Evolutionary conservation across 2,797 vertebrate species (phyloP), one percentile per base, ranked within the genome.

Genomic region (Rhodeus uyekii): DNA sequence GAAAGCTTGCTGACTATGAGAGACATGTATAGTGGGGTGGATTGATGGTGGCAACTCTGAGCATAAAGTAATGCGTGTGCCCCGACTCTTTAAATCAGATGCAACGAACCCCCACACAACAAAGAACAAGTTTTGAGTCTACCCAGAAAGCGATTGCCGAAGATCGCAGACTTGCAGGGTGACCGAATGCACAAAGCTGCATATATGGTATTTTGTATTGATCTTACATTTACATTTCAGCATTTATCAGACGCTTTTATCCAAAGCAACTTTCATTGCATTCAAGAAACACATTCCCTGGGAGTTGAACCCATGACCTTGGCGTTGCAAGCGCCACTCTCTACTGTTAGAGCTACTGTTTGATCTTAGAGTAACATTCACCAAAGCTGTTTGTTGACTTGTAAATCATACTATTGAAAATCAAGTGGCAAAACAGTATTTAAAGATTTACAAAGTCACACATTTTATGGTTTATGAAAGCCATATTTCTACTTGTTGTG

Each of bases 1-100:
- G n/a, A n/a, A n/a, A n/a, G n/a, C n/a, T 93, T 94, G 81, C 81
- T 84, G 77, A 63, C 79, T 83, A 24, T 58, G 42, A 65, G 87
- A 88, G 87, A 86, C 83, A 83, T 65, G 87, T 84, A 83, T 83
- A 87, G 88, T 84, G 90, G 69, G 85, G 86, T 27, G 86, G 86
- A 88, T 86, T 87, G 81, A 85, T 82, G 76, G 84, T 86, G 88
- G 84, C 76, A 86, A 80, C 72, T 63, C 68, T 82, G 86, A 78
- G 85, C 87, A 64, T 85, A 60, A 80, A 76, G 39, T 75, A 19
- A 72, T 65, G 53, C 60, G 4, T 29, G 13, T 38, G n/a, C 36
- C 3, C 50, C n/a, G 50, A 53, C n/a, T 38, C 55, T 80, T 39
- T 68, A 79, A 78, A 77, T 79, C 82, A 82, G 85, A 48, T 67